Conservation (phyloP, 2,797 vertebrate species). For the Girardinus metallicus region DNA sequence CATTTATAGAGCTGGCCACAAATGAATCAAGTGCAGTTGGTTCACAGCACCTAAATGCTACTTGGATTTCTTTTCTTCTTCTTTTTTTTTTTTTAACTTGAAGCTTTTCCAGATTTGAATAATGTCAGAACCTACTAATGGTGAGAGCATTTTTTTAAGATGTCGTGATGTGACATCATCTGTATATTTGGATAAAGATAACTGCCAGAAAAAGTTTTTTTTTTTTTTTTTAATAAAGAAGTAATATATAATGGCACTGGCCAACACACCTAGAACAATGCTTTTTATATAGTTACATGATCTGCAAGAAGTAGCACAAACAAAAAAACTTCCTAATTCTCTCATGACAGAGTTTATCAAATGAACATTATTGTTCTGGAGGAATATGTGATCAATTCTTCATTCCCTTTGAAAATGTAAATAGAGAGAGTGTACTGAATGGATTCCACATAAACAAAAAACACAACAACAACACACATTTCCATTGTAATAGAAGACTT, state of each 20-base stretch:
- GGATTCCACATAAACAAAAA: not conserved
- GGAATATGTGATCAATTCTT: constrained; percentile 1
- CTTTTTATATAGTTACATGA: too few relatives aligned
- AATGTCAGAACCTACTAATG: not conserved
- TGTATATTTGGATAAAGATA: not conserved
- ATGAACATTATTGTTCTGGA: not conserved
- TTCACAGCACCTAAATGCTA: not conserved
- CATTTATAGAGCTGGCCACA: not conserved
- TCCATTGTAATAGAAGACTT: constrained; percentile 5
- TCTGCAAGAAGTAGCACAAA: not conserved
- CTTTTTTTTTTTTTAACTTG: not conserved
- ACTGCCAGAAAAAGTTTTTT: not conserved
- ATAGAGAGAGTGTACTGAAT: not conserved
- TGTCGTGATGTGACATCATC: not conserved
- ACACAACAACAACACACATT: not conserved
- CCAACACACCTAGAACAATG: too few relatives aligned
- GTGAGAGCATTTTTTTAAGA: not conserved
- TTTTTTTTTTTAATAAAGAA: too few relatives aligned
- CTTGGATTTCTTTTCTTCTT: not conserved
- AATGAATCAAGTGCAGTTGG: not conserved
- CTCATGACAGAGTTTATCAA: not conserved
- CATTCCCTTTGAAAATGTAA: constrained; percentile 1
- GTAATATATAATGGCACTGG: too few relatives aligned
- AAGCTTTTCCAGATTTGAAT: not conserved
- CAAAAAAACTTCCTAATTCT: not conserved